Evolutionary conservation across 2,113 vertebrate species (phyloP), one percentile per base, ranked within the genome.

Genomic region (Bambusicola thoracicus): DNA sequence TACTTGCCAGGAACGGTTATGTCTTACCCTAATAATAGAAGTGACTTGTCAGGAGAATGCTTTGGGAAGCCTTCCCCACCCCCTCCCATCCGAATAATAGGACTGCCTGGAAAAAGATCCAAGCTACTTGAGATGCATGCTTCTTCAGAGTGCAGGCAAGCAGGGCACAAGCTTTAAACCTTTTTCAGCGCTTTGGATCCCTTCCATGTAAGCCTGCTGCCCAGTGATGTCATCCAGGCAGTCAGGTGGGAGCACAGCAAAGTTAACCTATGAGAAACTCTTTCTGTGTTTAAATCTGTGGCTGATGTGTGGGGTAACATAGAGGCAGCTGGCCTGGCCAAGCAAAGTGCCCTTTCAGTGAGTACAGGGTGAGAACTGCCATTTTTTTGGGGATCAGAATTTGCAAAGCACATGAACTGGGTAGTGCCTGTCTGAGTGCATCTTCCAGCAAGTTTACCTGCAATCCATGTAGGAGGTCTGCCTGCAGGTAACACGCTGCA

Each of bases 61-160:
- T 92, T 91, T 96, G 51, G 92, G 85, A 95, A 88, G 85, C 76
- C 63, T 85, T 93, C 76, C 92, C 90, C 51, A 55, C 38, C 38
- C 38, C 94, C 94, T 92, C 89, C 94, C 19, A 81, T 34, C 46
- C 1, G 25, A 88, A 96, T 95, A 96, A 96, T 83, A 96, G 80
- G 38, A 49, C 72, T 87, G 81, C 69, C 38, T 92, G 85, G 88
- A 92, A 94, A 95, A 85, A 90, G 85, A 90, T 68, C 90, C 93
- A 86, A 59, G 80, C 92, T 96, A 85, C 93, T 96, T 96, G 85
- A 91, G 68, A 91, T 96, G 92, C 94, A 96, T 92, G 80, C 62
- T 87, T 89, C 81, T 78, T 61, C 22, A 89, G 40, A 69, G 22
- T 61, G 55, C 8, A 3, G 72, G 65, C 88, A 19, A 44, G 82